Conservation (phyloP, 1,140 invertebrate genomes). For the Tachypleus tridentatus region DNA sequence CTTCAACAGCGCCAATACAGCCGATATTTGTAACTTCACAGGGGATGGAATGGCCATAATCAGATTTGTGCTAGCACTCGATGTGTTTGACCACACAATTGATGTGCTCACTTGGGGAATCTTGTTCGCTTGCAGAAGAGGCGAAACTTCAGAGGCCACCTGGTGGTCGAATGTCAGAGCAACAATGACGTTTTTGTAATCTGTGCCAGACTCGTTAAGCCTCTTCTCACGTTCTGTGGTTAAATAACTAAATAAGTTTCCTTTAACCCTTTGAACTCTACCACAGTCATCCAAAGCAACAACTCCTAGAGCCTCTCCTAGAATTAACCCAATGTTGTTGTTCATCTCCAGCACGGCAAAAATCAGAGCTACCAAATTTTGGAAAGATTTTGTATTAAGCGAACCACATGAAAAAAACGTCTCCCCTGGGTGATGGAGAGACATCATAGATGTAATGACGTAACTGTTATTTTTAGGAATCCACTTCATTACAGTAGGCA, state of each 20-base stretch:
- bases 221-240: constrained; percentile 23
- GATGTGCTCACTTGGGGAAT: constrained; percentile 13
- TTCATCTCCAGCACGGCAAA: constrained; percentile 27
- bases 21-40: constrained; percentile 10
- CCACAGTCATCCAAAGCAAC: constrained; percentile 30
- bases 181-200: constrained; percentile 12
- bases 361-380: constrained; percentile 26
- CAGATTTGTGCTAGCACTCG: not conserved
- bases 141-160: constrained; percentile 10
- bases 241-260: constrained; percentile 30
- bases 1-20: constrained; percentile 9
- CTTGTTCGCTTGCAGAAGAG: constrained; percentile 11
- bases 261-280: constrained; percentile 24
- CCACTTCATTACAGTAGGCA: constrained; percentile 20
- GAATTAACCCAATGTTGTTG: constrained; percentile 21
- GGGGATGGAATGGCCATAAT: constrained; percentile 6
- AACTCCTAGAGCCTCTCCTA: constrained; percentile 25
- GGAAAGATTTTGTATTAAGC: constrained; percentile 23
- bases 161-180: constrained; percentile 15
- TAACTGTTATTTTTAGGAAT: constrained; percentile 21
- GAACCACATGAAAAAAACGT: constrained; percentile 27
- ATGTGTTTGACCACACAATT: not conserved
- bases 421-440: constrained; percentile 23
- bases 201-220: not conserved
- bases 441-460: constrained; percentile 25